Evolutionary conservation across 2,888 invertebrate genomes (phyloP).

Genomic region (Orthonevra nobilis): DNA sequence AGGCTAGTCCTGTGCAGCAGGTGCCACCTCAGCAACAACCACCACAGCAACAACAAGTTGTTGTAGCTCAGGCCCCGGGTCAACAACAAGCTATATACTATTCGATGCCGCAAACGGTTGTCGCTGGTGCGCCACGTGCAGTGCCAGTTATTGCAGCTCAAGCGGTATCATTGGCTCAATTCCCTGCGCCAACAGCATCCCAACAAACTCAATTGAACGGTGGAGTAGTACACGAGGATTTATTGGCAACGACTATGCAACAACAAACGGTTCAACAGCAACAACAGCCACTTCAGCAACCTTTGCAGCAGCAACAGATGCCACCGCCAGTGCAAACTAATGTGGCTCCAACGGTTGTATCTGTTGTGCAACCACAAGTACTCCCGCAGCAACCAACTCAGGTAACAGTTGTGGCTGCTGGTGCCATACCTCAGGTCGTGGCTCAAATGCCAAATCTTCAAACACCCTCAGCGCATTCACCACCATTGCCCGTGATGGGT

Average conservation of each 20-base stretch:
- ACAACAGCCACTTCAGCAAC: slow-evolving; percentile 45
- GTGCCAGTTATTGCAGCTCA: slow-evolving; percentile 75
- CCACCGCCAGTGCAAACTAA: slow-evolving; percentile 72
- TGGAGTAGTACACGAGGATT: slow-evolving; percentile 79
- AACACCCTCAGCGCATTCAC: slow-evolving; percentile 45
- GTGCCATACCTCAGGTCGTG: slow-evolving; percentile 52
- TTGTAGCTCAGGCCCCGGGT: slow-evolving; percentile 74
- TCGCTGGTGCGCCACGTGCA: slow-evolving; percentile 74
- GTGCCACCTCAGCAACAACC: slow-evolving; percentile 71
- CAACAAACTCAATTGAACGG: slow-evolving; percentile 78
- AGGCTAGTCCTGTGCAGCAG: slow-evolving; percentile 71
- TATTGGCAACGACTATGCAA: slow-evolving; percentile 75
- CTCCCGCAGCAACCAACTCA: slow-evolving; percentile 50
- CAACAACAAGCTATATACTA: slow-evolving; percentile 76
- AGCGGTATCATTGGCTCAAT: slow-evolving; percentile 73
- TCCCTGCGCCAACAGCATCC: slow-evolving; percentile 72
- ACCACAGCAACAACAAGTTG: slow-evolving; percentile 68
- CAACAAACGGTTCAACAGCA: slow-evolving; percentile 66
- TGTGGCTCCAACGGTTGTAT: slow-evolving; percentile 70
- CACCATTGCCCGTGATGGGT: slow-evolving; percentile 52
- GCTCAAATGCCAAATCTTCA: slow-evolving; percentile 43
- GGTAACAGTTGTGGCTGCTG: slow-evolving; percentile 52
- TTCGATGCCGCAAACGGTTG: slow-evolving; percentile 75
- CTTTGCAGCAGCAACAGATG: slow-evolving; percentile 56
- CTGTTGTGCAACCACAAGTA: slow-evolving; percentile 60